Conservation (phyloP, 2,888 invertebrate species). For the Pandemis corylana region DNA sequence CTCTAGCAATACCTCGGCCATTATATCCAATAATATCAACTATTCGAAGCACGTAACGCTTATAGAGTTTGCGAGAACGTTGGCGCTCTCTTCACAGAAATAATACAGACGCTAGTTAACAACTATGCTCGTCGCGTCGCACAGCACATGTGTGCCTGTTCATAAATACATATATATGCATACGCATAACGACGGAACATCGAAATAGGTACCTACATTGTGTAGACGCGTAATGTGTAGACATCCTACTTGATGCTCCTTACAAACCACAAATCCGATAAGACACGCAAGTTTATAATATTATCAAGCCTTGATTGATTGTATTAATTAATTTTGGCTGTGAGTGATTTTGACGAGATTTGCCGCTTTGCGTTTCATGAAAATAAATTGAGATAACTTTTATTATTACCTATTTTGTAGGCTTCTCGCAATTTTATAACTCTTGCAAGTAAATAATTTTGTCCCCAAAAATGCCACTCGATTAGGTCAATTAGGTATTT, state of each 20-base stretch:
- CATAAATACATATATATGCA: neutral
- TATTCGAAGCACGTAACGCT: slow-evolving; percentile 28
- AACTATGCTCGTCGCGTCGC: slow-evolving; percentile 8
- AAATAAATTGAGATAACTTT: neutral
- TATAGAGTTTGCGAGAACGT: slow-evolving; percentile 21
- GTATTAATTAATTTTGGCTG: slow-evolving; percentile 17
- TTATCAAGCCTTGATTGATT: slow-evolving; percentile 14
- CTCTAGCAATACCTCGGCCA: slow-evolving; percentile 17
- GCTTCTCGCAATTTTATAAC: neutral
- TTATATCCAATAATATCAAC: slow-evolving; percentile 7
- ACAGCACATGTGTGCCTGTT: slow-evolving; percentile 3
- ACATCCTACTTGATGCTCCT: slow-evolving; percentile 7
- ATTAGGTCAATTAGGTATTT: too few species aligned
- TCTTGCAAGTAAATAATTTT: too few species aligned
- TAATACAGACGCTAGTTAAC: slow-evolving; percentile 19
- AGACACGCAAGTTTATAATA: slow-evolving; percentile 14
- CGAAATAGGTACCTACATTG: neutral
- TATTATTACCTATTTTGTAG: neutral
- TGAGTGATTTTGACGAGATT: neutral
- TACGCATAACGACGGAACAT: neutral
- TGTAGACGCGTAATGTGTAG: slow-evolving; percentile 3
- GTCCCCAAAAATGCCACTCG: too few species aligned
- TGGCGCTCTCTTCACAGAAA: slow-evolving; percentile 22
- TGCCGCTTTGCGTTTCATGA: neutral
- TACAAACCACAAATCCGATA: slow-evolving; percentile 24